phyloP scores from a whole-genome alignment of 2,888 invertebrate genomes.

The Meghimatium bilineatum region DNA sequence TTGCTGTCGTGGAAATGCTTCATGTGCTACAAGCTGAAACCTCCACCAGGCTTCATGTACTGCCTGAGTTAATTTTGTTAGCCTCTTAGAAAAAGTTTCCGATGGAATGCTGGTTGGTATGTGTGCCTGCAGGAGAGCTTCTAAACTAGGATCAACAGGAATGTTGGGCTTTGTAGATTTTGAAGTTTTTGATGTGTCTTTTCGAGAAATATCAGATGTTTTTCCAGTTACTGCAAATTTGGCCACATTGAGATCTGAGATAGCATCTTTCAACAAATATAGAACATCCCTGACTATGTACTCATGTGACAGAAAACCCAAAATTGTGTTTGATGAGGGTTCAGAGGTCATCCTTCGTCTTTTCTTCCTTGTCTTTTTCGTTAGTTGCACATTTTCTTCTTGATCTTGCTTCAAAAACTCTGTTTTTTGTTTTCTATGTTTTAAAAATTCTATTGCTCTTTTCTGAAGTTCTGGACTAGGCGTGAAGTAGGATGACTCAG shows the following conservation, averaged over 20 bases:
- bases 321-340: constrained; percentile 13
- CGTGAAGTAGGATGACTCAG: constrained; percentile 30
- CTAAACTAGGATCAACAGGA: constrained; percentile 56
- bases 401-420: neutral
- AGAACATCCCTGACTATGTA: constrained; percentile 66
- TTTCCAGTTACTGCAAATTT: constrained; percentile 62
- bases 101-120: constrained; percentile 57
- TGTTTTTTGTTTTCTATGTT: neutral
- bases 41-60: constrained; percentile 86
- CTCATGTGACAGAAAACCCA: constrained; percentile 51
- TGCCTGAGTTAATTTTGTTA: constrained; percentile 78
- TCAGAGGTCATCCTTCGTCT: constrained; percentile 16
- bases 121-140: constrained; percentile 56
- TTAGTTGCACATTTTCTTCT: neutral
- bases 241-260: constrained; percentile 66
- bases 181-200: constrained; percentile 36
- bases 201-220: constrained; percentile 53
- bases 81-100: constrained; percentile 71
- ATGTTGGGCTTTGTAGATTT: constrained; percentile 26
- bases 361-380: constrained; percentile 14
- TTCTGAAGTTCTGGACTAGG: constrained; percentile 10
- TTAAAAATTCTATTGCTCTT: neutral
- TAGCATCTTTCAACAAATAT: constrained; percentile 67
- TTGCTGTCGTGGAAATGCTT: constrained; percentile 63
- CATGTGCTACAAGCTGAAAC: constrained; percentile 81